Evolutionary conservation across 2,113 vertebrate genomes (phyloP), one percentile per base, ranked within the genome.

Genomic region (Artemisiospiza belli): DNA sequence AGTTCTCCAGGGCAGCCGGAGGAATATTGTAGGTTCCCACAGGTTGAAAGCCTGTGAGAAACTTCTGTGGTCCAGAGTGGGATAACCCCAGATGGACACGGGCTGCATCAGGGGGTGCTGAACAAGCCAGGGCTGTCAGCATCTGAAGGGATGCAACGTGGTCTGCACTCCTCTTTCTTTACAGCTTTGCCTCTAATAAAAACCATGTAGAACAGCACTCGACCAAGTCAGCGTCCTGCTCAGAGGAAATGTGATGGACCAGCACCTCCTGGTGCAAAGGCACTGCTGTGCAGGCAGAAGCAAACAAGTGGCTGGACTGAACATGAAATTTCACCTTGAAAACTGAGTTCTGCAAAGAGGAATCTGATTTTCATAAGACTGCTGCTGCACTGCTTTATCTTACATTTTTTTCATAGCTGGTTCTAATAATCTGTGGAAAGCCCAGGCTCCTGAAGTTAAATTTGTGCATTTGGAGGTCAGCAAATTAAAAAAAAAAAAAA

Each of bases 201-300:
- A 81, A 6, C 8, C 21, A 2, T 5, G 24, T 55, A n/a, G 74
- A 91, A 44, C 31, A 18, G 43, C 44, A 20, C 43, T 12, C 23
- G 2, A 7, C 21, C 5, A 19, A 52, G 47, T 6, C 2, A 0
- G 15, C 15, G 58, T 17, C 18, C 55, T 51, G 63, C 68, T 72
- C 20, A 22, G 13, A 39, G 44, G 39, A 16, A 89, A 63, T 7
- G 33, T 0, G 16, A 87, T 22, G 14, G 69, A 82, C 47, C 80
- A 94, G 83, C 90, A 82, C 64, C 87, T 92, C 87, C 64, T 92
- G 77, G 57, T 89, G 93, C 77, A 82, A 67, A 91, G 70, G 35
- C 61, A 58, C 43, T 2, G 5, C 46, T 0, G 1, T 30, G 39
- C 66, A 88, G 75, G 23, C 55, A 59, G 17, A 31, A 73, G 12